Evolutionary conservation across 2,113 vertebrate genomes (phyloP), one percentile per base, ranked within the genome.

Genomic region (Bos javanicus): DNA sequence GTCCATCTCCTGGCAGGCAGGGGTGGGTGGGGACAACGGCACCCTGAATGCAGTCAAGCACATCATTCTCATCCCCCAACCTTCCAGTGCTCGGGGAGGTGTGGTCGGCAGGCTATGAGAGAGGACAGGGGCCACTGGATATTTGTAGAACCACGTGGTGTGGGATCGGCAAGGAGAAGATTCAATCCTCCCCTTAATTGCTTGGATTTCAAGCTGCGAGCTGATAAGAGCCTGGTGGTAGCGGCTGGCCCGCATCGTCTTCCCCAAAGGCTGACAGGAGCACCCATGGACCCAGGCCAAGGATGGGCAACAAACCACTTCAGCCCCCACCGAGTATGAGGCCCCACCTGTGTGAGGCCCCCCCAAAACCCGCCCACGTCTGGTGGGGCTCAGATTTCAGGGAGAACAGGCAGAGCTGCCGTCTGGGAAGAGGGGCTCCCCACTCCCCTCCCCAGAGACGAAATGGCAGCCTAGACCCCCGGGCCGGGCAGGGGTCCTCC

Each of bases 121-220:
- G 84, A 5, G 19, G 50, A 76, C 15, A 15, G 85, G 89, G 83
- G 96, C 97, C 97, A 98, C 87, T 36, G 85, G 97, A 98, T 98
- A 97, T 96, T 96, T 97, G 97, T 94, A 96, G 97, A 98, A 98
- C 91, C 62, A 97, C 90, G 87, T 64, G 92, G 96, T 82, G 71
- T 6, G 86, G 96, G 97, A 67, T 90, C 98, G 98, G 97, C 21
- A 30, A 1, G 91, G 95, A 96, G 95, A 39, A 97, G 98, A 88
- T 91, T 97, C 90, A 71, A 94, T 97, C 98, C 90, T 76, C 98
- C 90, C 90, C 96, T 95, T 84, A 95, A 98, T 90, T 89, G 71
- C 98, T 98, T 97, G 54, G 93, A 64, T 94, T 95, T 94, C 82
- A 52, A 46, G 39, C 92, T 94, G 74, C 52, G 5, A 74, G 71